Evolutionary conservation across 2,113 vertebrate genomes (phyloP).

Genomic region (Nothobranchius furzeri): DNA sequence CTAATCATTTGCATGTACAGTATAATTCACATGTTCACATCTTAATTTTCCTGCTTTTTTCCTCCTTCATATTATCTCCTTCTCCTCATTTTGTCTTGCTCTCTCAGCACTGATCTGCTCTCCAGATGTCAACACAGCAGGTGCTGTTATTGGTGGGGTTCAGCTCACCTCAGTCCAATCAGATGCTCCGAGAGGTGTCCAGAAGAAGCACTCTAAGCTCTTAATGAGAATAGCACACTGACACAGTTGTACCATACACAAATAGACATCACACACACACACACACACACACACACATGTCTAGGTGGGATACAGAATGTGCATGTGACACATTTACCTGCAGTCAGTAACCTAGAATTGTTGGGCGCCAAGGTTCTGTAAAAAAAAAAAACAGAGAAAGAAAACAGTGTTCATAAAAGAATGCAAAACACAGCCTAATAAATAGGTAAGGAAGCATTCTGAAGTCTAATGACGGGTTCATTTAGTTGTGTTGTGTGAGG

Average conservation of each 20-base stretch:
- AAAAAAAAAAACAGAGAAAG: conserved; percentile 6
- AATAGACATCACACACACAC: conserved; percentile 15
- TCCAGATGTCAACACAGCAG: conserved; percentile 63
- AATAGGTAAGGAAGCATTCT: conserved; percentile 31
- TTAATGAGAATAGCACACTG: conserved; percentile 67
- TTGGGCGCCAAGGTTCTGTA: not conserved
- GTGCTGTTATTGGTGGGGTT: conserved; percentile 59
- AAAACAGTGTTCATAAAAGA: not conserved
- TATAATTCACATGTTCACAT: conserved; percentile 49
- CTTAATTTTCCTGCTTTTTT: conserved; percentile 17
- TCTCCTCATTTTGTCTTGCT: not conserved
- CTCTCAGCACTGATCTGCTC: conserved; percentile 24
- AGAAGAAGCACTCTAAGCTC: conserved; percentile 49
- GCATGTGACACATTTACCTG: conserved; percentile 21
- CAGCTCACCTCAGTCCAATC: conserved; percentile 52
- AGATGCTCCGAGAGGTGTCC: conserved; percentile 56
- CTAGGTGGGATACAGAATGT: not conserved
- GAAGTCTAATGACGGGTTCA: conserved; percentile 53
- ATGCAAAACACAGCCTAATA: conserved; percentile 4
- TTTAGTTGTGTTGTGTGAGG: conserved; percentile 41
- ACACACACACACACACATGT: conserved; percentile 1
- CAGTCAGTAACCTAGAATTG: conserved; percentile 12
- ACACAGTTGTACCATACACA: conserved; percentile 39
- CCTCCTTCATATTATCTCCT: not conserved
- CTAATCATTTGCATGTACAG: conserved; percentile 51